These are phyloP conservation scores for Hippotragus niger DNA, from an alignment of 2,113 vertebrate genomes.

Conservation along the genomic window DNA sequence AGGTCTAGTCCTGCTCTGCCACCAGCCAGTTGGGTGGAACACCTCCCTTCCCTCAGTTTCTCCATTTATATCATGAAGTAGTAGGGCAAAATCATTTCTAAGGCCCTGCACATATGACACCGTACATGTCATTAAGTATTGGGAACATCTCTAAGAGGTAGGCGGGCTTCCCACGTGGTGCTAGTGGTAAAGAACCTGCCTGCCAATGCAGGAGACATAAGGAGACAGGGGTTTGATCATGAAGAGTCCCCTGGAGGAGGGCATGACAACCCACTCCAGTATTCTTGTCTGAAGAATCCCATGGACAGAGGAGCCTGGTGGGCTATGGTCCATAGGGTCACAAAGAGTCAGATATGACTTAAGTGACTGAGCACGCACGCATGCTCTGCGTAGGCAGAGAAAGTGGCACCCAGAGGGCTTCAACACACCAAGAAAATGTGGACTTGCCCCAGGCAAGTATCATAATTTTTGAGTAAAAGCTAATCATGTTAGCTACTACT, in stretches of 20 bases:
- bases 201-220: neutral
- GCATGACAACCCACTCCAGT: neutral
- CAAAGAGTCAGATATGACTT: neutral
- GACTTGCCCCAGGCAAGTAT: neutral
- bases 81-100: neutral
- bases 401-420: neutral
- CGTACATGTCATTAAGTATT: neutral
- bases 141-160: neutral
- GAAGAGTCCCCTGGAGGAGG: neutral
- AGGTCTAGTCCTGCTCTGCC: neutral
- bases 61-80: neutral
- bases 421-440: neutral
- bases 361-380: rapidly evolving
- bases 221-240: neutral
- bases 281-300: neutral
- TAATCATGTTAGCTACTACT: neutral
- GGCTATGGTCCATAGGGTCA: neutral
- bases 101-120: neutral
- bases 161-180: neutral
- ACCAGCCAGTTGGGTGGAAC: neutral
- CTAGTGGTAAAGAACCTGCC: neutral
- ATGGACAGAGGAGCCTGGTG: neutral
- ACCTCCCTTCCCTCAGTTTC: neutral
- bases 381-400: neutral
- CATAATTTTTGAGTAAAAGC: neutral